Percentiles rank a stretch among this genome's conserved stretches.
These are phyloP conservation scores for Sebastes steindachneri DNA, from an alignment of 2,797 vertebrate species.

Conservation along the genomic window DNA sequence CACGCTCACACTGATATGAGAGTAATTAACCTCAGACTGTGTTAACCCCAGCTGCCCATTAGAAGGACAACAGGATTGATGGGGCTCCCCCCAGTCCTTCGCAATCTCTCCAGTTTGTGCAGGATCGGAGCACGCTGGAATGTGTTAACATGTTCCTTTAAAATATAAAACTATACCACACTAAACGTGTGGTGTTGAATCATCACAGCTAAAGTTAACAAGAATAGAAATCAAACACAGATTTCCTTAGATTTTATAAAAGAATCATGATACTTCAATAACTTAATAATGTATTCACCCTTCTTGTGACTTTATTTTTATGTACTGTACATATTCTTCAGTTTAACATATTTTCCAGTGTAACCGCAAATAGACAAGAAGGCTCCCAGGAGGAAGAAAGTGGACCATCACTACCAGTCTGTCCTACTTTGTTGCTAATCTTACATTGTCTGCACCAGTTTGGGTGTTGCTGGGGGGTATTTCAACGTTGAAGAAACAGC, in stretches of 20 bases:
- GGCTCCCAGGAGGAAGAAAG: slow-evolving; percentile 46
- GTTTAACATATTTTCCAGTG: slow-evolving; percentile 10
- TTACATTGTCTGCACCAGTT: slow-evolving; percentile 59
- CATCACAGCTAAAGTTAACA: background rate
- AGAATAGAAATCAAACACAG: background rate
- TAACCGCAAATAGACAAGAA: slow-evolving; percentile 46
- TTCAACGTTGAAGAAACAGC: slow-evolving; percentile 31
- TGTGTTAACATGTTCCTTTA: slow-evolving; percentile 13
- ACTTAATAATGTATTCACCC: background rate
- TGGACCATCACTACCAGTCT: slow-evolving; percentile 45
- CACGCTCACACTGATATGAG: slow-evolving; percentile 74
- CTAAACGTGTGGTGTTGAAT: background rate
- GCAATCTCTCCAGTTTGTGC: slow-evolving; percentile 53
- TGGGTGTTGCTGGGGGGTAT: slow-evolving; percentile 42
- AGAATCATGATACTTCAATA: background rate
- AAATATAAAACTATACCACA: background rate
- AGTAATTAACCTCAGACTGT: slow-evolving; percentile 89
- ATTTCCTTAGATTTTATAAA: background rate
- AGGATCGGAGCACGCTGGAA: slow-evolving; percentile 39
- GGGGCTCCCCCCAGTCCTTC: slow-evolving; percentile 78
- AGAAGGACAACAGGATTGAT: slow-evolving; percentile 88
- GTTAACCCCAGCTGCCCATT: slow-evolving; percentile 84
- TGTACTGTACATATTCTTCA: background rate
- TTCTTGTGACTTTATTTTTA: slow-evolving; percentile 10
- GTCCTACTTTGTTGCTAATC: slow-evolving; percentile 72